phyloP scores from a whole-genome alignment of 1,140 invertebrate genomes.

The Calephelis virginiensis region DNA sequence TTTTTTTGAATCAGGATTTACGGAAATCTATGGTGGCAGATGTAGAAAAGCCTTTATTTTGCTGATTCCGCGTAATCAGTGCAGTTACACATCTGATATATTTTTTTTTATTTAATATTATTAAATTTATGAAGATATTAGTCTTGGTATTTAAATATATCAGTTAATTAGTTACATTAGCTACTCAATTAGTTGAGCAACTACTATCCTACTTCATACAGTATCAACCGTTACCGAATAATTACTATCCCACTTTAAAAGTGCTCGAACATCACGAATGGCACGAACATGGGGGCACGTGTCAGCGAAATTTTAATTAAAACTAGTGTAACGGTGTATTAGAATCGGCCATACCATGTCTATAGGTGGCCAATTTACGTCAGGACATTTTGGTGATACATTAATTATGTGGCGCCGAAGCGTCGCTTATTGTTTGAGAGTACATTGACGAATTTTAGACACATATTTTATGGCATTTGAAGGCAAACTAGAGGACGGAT shows the following conservation, averaged over 20 bases:
- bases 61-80: too few relatives aligned
- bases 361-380: slow-evolving; percentile 29
- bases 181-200: slow-evolving; percentile 16
- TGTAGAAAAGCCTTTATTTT: too few relatives aligned
- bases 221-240: slow-evolving; percentile 23
- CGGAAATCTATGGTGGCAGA: too few relatives aligned
- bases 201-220: slow-evolving; percentile 19
- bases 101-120: background rate
- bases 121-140: background rate
- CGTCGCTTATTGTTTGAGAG: slow-evolving; percentile 26
- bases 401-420: slow-evolving; percentile 32
- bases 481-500: too few relatives aligned
- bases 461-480: too few relatives aligned
- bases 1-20: too few relatives aligned
- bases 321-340: slow-evolving; percentile 26
- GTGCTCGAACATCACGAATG: slow-evolving; percentile 23
- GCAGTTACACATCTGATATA: too few relatives aligned
- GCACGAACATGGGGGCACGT: slow-evolving; percentile 21
- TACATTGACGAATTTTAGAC: slow-evolving; percentile 32
- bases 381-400: slow-evolving; percentile 31
- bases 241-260: slow-evolving; percentile 22
- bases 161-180: slow-evolving; percentile 18
- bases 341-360: slow-evolving; percentile 21
- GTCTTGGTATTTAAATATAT: background rate
- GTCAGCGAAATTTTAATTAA: slow-evolving; percentile 26